These are phyloP conservation scores for Scolopax bukidnonensis DNA, from an alignment of 2,797 vertebrate species.

Conservation along the genomic window DNA sequence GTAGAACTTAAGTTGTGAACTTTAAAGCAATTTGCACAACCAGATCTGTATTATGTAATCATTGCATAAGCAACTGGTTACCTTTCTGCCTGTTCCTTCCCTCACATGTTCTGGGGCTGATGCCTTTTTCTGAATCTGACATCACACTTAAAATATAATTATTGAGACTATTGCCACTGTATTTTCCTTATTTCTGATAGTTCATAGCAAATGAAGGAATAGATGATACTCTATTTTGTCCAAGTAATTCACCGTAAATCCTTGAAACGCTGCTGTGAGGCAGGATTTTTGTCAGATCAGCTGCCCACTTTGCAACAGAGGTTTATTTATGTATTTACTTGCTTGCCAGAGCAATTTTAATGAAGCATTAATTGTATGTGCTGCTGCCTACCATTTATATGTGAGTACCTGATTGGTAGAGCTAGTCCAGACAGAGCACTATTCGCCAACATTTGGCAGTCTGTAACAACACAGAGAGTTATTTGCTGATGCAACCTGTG, in stretches of 20 bases:
- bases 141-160: not conserved
- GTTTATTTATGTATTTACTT: slow-evolving; percentile 6
- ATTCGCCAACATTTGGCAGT: not conserved
- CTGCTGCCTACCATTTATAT: not conserved
- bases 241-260: not conserved
- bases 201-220: not conserved
- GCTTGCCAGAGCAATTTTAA: not conserved
- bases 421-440: not conserved
- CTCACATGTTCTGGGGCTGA: not conserved
- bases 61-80: not conserved
- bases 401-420: not conserved
- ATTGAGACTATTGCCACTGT: not conserved
- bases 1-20: not conserved
- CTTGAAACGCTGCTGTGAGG: not conserved
- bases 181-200: not conserved
- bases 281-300: not conserved
- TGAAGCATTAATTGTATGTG: not conserved
- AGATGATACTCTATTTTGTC: not conserved
- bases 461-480: not conserved
- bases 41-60: not conserved
- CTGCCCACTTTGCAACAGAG: not conserved
- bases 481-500: not conserved
- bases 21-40: not conserved
- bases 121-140: not conserved
- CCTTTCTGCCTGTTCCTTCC: not conserved